These are phyloP conservation scores for Glyphotaelius pellucidus DNA, from an alignment of 2,888 invertebrate genomes.

Conservation along the genomic window DNA sequence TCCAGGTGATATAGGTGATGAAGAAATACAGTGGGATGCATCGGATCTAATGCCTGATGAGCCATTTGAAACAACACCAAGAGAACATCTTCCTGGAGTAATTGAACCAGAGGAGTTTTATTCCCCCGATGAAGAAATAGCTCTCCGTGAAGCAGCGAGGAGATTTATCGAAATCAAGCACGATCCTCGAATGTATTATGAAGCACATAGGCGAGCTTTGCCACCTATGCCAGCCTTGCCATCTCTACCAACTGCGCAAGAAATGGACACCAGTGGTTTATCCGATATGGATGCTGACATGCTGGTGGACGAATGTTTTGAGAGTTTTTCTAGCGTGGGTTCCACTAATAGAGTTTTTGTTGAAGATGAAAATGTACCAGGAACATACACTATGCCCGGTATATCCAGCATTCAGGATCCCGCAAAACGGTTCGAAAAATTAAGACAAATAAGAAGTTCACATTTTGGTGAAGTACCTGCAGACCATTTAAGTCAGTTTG, in stretches of 20 bases:
- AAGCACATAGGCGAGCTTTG: background rate
- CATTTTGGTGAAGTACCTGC: conserved; percentile 10
- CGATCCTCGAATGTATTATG: conserved; percentile 35
- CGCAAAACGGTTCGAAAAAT: conserved; percentile 1
- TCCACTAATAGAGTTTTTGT: conserved; percentile 17
- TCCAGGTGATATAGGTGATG: background rate
- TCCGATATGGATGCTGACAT: background rate
- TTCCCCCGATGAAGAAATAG: conserved; percentile 11
- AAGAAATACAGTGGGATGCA: background rate
- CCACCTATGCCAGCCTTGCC: background rate
- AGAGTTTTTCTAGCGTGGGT: background rate
- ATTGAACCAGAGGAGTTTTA: background rate
- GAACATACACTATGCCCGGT: conserved; percentile 18
- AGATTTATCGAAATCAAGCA: conserved; percentile 29
- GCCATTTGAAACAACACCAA: conserved; percentile 11
- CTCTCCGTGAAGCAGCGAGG: conserved; percentile 25
- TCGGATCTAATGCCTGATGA: background rate
- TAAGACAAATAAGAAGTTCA: conserved; percentile 18
- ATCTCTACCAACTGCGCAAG: background rate
- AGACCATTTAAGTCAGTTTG: background rate
- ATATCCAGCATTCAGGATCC: conserved; percentile 30
- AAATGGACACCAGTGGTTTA: background rate
- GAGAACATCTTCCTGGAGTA: background rate
- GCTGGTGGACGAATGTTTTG: background rate
- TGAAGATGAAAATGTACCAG: conserved; percentile 42